phyloP scores from a whole-genome alignment of 2,113 vertebrate genomes.

The Dolichotis patagonum region DNA sequence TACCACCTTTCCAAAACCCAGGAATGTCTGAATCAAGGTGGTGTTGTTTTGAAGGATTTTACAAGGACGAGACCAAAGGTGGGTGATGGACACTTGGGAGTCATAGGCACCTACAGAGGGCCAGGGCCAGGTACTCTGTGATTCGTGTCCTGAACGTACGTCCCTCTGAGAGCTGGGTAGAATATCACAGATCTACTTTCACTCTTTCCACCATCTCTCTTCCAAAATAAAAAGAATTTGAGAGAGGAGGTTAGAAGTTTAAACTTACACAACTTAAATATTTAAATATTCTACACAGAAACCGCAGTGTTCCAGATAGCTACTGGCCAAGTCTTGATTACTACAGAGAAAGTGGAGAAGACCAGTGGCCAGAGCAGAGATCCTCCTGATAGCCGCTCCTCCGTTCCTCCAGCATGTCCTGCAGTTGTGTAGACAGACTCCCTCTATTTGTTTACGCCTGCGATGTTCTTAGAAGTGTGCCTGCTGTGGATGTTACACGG shows the following conservation, averaged over 20 bases:
- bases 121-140: fast-evolving
- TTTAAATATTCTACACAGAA: background rate
- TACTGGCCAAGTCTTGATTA: background rate
- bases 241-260: slow-evolving; percentile 15
- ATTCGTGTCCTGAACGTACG: background rate
- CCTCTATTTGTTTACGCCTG: background rate
- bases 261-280: slow-evolving; percentile 45
- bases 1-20: background rate
- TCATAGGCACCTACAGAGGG: fast-evolving
- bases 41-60: fast-evolving
- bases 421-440: background rate
- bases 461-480: no score
- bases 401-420: fast-evolving
- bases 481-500: background rate
- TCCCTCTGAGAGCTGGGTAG: background rate
- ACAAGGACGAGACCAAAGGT: fast-evolving
- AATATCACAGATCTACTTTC: slow-evolving; percentile 29
- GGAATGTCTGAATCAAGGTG: no score
- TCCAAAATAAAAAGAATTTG: background rate
- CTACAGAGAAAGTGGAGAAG: background rate
- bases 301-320: background rate
- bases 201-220: slow-evolving; percentile 27
- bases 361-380: background rate
- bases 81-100: background rate
- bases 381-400: fast-evolving